A percentile compares a stretch with the other conserved stretches of the same genome.
Evolutionary conservation across 2,797 vertebrate genomes (phyloP).

Genomic region (Crenuchus spilurus): DNA sequence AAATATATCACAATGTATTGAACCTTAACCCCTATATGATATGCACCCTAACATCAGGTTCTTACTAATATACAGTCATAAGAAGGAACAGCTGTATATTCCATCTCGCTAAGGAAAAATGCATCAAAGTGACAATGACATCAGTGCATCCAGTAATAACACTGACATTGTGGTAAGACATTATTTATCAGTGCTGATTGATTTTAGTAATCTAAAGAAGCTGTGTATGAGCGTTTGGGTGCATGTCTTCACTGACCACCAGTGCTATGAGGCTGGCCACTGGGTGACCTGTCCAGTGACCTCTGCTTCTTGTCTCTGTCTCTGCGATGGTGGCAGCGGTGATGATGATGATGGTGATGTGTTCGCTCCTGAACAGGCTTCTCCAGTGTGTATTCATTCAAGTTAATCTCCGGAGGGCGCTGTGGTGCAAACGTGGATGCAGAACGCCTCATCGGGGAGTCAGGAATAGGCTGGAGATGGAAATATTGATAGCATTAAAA

Average conservation of each 20-base stretch:
- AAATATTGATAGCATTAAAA: conserved; percentile 37
- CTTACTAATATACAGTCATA: too few species aligned
- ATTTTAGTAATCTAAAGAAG: too few species aligned
- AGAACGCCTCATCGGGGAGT: conserved; percentile 90
- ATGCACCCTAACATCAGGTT: too few species aligned
- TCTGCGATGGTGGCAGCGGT: conserved; percentile 88
- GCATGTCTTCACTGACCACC: conserved; percentile 74
- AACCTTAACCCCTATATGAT: too few species aligned
- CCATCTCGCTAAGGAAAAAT: too few species aligned
- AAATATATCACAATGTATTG: too few species aligned
- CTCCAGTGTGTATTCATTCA: conserved; percentile 80
- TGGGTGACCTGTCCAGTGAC: conserved; percentile 84
- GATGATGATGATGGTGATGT: conserved; percentile 84
- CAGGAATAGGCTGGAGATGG: conserved; percentile 80
- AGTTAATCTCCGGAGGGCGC: conserved; percentile 78
- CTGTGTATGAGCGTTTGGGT: conserved; percentile 1
- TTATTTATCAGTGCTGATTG: too few species aligned
- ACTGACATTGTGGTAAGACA: too few species aligned
- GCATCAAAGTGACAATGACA: too few species aligned
- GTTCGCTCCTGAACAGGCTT: conserved; percentile 78
- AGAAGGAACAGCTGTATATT: too few species aligned
- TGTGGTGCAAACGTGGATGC: conserved; percentile 86
- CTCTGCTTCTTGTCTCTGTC: conserved; percentile 90
- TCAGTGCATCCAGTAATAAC: too few species aligned
- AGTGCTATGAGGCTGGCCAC: conserved; percentile 70